Evolutionary conservation across 2,888 invertebrate species (phyloP).

Genomic region (Adela reaumurella): DNA sequence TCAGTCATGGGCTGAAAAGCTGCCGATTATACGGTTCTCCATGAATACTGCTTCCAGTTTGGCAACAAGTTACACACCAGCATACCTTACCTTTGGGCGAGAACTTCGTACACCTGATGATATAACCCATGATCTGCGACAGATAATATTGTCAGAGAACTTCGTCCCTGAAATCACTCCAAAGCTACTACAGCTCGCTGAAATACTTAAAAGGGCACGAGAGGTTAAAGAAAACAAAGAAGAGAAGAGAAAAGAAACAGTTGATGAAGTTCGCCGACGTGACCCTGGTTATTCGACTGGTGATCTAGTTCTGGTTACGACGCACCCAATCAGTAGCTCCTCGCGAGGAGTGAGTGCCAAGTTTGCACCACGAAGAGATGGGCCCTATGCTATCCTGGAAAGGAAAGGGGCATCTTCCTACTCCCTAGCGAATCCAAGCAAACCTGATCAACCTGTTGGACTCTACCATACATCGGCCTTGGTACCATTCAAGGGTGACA

Average conservation of each 20-base stretch:
- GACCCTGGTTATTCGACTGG: background rate
- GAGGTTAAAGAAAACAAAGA: too few relatives aligned
- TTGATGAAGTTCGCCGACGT: background rate
- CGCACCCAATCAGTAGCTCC: background rate
- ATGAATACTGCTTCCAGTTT: background rate
- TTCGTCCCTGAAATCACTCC: conserved; percentile 7
- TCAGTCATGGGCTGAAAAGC: conserved; percentile 4
- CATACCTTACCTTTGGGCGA: conserved; percentile 11
- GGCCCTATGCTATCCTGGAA: background rate
- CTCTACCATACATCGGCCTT: too few relatives aligned
- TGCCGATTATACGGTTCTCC: conserved; percentile 10
- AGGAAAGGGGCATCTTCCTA: background rate
- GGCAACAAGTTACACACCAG: conserved; percentile 7
- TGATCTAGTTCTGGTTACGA: background rate
- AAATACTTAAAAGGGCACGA: too few relatives aligned
- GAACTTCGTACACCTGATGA: conserved; percentile 8
- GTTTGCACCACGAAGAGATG: conserved; percentile 2
- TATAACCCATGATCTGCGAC: conserved; percentile 5
- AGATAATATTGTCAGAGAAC: conserved; percentile 6
- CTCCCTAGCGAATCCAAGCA: background rate
- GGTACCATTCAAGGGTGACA: too few relatives aligned
- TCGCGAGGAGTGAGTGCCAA: background rate
- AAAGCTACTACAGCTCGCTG: background rate
- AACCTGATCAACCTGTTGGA: too few relatives aligned
- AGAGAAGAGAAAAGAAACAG: background rate